Conservation (phyloP, 2,888 invertebrate species). For the Nemotelus pantherinus region DNA sequence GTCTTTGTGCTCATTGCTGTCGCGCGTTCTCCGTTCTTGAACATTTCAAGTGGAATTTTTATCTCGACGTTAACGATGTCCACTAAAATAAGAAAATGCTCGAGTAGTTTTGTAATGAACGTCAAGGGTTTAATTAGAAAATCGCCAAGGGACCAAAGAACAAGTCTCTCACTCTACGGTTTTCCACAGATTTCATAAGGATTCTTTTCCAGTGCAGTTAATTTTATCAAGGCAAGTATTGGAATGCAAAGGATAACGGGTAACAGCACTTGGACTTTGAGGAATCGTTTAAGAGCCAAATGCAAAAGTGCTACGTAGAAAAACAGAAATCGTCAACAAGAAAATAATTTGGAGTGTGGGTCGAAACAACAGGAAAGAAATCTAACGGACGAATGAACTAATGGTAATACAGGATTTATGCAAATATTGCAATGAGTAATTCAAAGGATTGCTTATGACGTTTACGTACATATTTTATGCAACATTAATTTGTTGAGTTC, state of each 20-base stretch:
- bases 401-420: too few relatives aligned
- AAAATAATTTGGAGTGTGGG: too few relatives aligned
- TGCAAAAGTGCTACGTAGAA: too few relatives aligned
- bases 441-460: too few relatives aligned
- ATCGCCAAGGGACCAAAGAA: constrained; percentile 26
- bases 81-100: constrained; percentile 33
- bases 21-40: not conserved
- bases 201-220: constrained; percentile 13
- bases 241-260: not conserved
- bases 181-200: constrained; percentile 33
- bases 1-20: not conserved
- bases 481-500: too few relatives aligned
- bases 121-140: constrained; percentile 39
- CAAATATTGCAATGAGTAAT: too few relatives aligned
- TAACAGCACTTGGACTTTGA: not conserved
- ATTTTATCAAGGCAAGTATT: constrained; percentile 13
- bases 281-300: not conserved
- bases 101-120: constrained; percentile 41
- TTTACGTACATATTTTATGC: too few relatives aligned
- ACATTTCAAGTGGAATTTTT: constrained; percentile 38
- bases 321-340: too few relatives aligned
- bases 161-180: constrained; percentile 2
- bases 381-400: too few relatives aligned
- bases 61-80: constrained; percentile 39
- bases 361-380: too few relatives aligned